Evolutionary conservation across 2,797 vertebrate genomes (phyloP), one percentile per base, ranked within the genome.

Genomic region (Lutjanus argentimaculatus): DNA sequence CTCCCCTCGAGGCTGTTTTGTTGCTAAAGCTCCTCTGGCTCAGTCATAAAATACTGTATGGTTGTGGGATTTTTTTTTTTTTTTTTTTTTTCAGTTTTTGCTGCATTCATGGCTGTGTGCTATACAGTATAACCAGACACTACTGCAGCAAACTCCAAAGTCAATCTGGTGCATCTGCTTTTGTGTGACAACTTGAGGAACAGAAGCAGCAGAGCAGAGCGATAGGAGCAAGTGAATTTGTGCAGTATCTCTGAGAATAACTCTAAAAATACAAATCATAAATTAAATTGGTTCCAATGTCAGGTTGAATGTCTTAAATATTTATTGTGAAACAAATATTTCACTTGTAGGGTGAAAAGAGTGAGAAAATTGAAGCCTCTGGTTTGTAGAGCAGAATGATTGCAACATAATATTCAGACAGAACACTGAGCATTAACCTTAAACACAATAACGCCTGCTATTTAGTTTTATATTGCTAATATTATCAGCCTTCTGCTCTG

Each of bases 181-280:
- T 55, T 68, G 19, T 73, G n/a, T 25, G 22, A 46, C 42, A 48
- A 30, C 21, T 55, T 19, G 19, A 48, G 25, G 30, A 36, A 36
- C 14, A 16, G 16, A 63, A 49, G n/a, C n/a, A n/a, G n/a, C 2
- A 13, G 8, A 46, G 17, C 16, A 7, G 17, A 42, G 19, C 2
- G 21, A 42, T 48, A 43, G 46, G 30, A 74, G 52, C 58, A 59
- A 42, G 45, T 51, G 12, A 13, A 51, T 63, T 2, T 62, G 22
- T 64, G 21, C 40, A 67, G 48, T 9, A 21, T 51, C 51, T 70
- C 2, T 36, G 30, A 36, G 30, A 3, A 36, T 13, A 46, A 19
- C 12, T 58, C 12, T 36, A 75, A 46, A 75, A 72, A 73, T 45
- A 70, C 64, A 43, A 49, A 67, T 52, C 40, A 51, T 19, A 36